Conservation (phyloP, 2,888 invertebrate genomes). For the Sesia apiformis region DNA sequence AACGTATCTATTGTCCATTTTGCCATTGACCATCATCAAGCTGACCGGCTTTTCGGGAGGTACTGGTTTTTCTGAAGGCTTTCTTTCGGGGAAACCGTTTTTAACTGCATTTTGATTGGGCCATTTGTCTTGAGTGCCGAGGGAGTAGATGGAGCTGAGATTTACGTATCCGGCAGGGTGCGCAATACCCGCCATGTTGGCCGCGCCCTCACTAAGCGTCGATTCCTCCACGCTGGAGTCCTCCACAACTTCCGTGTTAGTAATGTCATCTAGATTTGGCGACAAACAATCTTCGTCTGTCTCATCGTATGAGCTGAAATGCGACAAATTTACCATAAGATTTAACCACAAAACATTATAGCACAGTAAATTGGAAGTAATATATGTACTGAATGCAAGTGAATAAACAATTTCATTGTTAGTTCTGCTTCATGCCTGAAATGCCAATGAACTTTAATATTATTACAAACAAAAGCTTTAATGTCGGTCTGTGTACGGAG, state of each 20-base stretch:
- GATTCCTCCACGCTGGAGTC: conserved; percentile 65
- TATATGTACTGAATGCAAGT: conserved; percentile 69
- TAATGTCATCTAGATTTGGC: conserved; percentile 78
- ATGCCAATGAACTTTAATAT: conserved; percentile 39
- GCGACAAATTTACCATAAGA: neutral
- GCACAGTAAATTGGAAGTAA: neutral
- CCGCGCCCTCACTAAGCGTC: conserved; percentile 46
- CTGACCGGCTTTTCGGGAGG: conserved; percentile 68
- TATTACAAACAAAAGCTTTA: conserved; percentile 60
- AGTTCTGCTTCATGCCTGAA: conserved; percentile 61
- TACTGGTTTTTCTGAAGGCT: conserved; percentile 52
- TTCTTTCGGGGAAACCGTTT: conserved; percentile 45
- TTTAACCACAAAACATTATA: neutral
- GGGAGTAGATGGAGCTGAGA: conserved; percentile 62
- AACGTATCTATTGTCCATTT: conserved; percentile 54
- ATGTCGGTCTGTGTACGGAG: conserved; percentile 17
- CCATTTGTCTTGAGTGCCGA: conserved; percentile 46
- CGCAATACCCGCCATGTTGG: conserved; percentile 11
- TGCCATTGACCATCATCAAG: conserved; percentile 64
- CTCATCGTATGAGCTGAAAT: conserved; percentile 80
- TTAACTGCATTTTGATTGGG: conserved; percentile 25
- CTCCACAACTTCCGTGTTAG: conserved; percentile 61
- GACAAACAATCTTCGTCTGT: conserved; percentile 80
- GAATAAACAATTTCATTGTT: conserved; percentile 41
- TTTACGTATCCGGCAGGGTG: conserved; percentile 46